Percentiles rank a stretch among this genome's conserved stretches.
phyloP scores from a whole-genome alignment of 2,113 vertebrate genomes.

The Anser brachyrhynchus region DNA sequence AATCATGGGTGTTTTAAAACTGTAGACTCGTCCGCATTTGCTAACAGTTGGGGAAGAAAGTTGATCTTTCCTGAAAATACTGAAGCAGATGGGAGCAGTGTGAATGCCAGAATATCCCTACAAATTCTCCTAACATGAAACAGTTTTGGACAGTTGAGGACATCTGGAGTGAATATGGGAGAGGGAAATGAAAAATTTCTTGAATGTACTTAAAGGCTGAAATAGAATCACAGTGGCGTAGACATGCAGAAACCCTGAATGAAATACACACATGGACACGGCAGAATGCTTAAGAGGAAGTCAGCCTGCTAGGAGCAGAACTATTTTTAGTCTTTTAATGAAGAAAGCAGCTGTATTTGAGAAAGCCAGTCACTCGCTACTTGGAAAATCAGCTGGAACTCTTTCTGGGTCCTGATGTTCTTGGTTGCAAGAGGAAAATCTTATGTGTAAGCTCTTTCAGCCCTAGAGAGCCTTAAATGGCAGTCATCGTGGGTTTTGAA shows the following conservation, averaged over 20 bases:
- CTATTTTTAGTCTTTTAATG: conserved; percentile 80
- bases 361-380: conserved; percentile 65
- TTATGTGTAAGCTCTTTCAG: conserved; percentile 52
- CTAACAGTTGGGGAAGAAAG: conserved; percentile 39
- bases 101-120: conserved; percentile 50
- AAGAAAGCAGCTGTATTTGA: conserved; percentile 79
- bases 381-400: conserved; percentile 73
- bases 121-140: conserved; percentile 50
- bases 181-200: conserved; percentile 70
- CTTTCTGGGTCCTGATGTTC: conserved; percentile 65
- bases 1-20: neutral
- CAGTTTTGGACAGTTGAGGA: conserved; percentile 49
- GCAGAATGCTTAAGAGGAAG: conserved; percentile 76
- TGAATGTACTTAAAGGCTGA: conserved; percentile 68
- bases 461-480: conserved; percentile 52
- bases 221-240: conserved; percentile 71
- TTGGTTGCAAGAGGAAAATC: conserved; percentile 49
- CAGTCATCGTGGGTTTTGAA: conserved; percentile 41
- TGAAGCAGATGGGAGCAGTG: conserved; percentile 53
- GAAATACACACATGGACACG: conserved; percentile 73
- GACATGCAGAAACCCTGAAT: conserved; percentile 75
- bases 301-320: conserved; percentile 65
- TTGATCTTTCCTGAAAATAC: conserved; percentile 69
- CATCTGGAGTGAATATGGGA: conserved; percentile 59
- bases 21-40: conserved; percentile 24